Conservation (phyloP, 2,113 vertebrate species). For the Petrocephalus microphthalmus region DNA sequence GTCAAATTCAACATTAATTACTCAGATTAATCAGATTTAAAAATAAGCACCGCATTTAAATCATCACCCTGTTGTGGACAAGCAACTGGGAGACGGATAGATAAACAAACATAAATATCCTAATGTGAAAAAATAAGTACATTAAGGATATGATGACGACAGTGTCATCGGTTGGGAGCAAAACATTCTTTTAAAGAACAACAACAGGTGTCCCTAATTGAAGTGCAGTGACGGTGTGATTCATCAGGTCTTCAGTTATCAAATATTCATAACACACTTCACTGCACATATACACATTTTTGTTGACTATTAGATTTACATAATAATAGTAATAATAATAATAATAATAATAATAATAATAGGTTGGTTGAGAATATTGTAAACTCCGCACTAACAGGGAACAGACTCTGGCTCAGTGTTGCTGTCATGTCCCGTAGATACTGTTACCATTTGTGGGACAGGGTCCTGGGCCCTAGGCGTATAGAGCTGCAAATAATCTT, state of each 20-base stretch:
- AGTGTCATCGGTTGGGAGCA: neutral
- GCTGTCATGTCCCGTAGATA: neutral
- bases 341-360: neutral
- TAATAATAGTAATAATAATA: neutral
- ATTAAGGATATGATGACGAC: neutral
- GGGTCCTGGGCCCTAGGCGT: neutral
- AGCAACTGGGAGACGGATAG: neutral
- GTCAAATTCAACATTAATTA: neutral
- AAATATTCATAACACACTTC: neutral
- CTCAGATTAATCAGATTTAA: neutral
- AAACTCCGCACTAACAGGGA: neutral
- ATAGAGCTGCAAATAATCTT: constrained; percentile 11
- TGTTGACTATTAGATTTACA: neutral
- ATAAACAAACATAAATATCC: neutral
- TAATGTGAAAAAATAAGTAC: neutral
- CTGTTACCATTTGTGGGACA: neutral
- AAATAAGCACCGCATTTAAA: neutral
- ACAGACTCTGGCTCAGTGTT: neutral
- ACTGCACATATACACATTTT: neutral
- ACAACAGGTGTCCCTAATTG: neutral
- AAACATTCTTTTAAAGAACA: neutral
- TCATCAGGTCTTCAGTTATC: neutral
- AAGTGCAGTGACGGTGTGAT: neutral
- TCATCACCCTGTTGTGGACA: neutral
- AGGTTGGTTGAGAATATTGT: neutral